Evolutionary conservation across 2,113 vertebrate genomes (phyloP).

Genomic region (Aleadryas rufinucha): DNA sequence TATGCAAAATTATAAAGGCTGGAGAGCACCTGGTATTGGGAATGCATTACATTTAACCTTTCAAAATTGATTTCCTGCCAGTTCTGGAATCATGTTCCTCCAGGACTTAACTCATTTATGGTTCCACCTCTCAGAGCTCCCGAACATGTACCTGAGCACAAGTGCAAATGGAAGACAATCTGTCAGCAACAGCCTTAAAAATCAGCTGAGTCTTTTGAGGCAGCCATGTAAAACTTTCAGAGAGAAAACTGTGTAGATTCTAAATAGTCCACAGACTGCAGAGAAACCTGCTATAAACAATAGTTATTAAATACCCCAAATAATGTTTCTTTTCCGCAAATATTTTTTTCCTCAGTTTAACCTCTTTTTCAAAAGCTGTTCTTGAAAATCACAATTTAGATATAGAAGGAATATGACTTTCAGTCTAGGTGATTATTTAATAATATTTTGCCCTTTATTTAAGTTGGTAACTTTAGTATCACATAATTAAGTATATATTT

Average conservation of each 20-base stretch:
- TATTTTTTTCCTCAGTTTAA: not conserved
- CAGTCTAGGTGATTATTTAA: not conserved
- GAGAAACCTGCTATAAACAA: not conserved
- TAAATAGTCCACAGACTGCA: not conserved
- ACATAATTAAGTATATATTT: not conserved
- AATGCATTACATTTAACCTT: not conserved
- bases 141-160: not conserved
- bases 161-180: not conserved
- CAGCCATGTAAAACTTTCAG: not conserved
- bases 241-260: not conserved
- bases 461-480: not conserved
- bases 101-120: not conserved
- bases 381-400: not conserved
- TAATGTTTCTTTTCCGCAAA: not conserved
- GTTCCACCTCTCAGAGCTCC: not conserved
- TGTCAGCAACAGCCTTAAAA: not conserved
- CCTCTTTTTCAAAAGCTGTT: not conserved
- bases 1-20: not conserved
- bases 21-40: not conserved
- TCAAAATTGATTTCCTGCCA: not conserved
- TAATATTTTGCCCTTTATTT: not conserved
- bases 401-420: not conserved
- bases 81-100: not conserved
- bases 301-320: not conserved
- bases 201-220: not conserved